Conservation (phyloP, 23 tunicate genomes). For the Diplosoma virens region DNA sequence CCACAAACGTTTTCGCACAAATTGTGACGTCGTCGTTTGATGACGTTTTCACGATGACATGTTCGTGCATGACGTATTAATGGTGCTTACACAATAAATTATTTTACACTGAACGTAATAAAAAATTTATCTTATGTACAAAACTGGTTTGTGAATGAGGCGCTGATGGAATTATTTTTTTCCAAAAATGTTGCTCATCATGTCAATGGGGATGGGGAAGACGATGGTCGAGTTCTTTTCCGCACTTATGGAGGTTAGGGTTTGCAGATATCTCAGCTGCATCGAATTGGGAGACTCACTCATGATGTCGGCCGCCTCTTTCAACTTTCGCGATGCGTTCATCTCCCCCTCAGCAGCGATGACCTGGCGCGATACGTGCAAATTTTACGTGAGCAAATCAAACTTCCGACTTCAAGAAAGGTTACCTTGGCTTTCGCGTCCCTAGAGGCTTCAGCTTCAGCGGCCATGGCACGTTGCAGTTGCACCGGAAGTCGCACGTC, state of each 20-base stretch:
- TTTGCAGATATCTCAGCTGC: conserved; percentile 83
- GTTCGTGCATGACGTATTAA: no score
- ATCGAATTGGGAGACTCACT: conserved; percentile 85
- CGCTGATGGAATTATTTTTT: no score
- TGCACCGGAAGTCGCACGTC: conserved; percentile 83
- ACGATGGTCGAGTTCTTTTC: conserved; percentile 89
- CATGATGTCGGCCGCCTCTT: conserved; percentile 87
- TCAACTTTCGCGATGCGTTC: conserved; percentile 84
- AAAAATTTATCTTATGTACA: no score
- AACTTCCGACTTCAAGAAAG: no score
- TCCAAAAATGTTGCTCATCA: no score
- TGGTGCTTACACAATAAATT: no score
- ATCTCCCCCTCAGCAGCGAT: conserved; percentile 94
- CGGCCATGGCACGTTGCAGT: conserved; percentile 92
- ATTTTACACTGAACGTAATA: no score
- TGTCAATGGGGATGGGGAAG: conserved; percentile 84
- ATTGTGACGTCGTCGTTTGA: no score
- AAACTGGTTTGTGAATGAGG: no score
- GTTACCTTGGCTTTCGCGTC: conserved; percentile 92
- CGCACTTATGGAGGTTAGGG: conserved; percentile 76
- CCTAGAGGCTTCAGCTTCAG: conserved; percentile 93
- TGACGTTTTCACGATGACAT: no score
- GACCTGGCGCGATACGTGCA: conserved; percentile 16
- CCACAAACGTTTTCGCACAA: no score
- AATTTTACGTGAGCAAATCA: no score